phyloP scores from a whole-genome alignment of 2,888 invertebrate genomes.

The Junonia oenone region DNA sequence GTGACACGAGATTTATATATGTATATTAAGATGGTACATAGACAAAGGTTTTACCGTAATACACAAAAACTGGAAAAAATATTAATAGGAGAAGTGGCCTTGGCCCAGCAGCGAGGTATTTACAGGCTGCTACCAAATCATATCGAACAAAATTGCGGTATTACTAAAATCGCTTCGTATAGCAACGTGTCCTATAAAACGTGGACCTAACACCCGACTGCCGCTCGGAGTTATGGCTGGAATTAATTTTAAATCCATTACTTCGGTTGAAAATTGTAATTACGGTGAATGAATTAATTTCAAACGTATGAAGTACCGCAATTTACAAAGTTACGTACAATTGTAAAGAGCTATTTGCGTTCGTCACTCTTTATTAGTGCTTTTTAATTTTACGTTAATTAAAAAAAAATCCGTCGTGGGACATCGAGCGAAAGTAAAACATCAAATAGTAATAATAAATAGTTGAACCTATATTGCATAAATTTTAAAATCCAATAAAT shows the following conservation, averaged over 20 bases:
- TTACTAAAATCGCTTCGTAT: neutral
- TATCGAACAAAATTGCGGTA: neutral
- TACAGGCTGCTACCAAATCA: too few relatives aligned
- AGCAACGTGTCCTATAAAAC: neutral
- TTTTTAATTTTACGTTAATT: neutral
- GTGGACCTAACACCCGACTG: neutral
- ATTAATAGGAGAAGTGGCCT: too few relatives aligned
- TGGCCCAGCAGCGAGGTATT: too few relatives aligned
- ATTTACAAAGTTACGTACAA: conserved; percentile 9
- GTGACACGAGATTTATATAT: too few relatives aligned
- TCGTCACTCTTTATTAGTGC: conserved; percentile 12
- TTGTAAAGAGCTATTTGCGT: conserved; percentile 8
- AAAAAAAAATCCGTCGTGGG: neutral
- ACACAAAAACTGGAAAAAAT: too few relatives aligned
- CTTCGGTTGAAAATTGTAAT: conserved; percentile 18
- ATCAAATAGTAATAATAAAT: too few relatives aligned
- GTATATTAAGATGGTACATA: too few relatives aligned
- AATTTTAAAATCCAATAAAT: too few relatives aligned
- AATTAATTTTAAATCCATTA: conserved; percentile 21
- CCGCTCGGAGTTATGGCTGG: conserved; percentile 8
- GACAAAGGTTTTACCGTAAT: too few relatives aligned
- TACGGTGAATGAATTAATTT: conserved; percentile 16
- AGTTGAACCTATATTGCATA: too few relatives aligned
- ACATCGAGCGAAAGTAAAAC: neutral
- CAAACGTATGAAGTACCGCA: conserved; percentile 10